These are phyloP conservation scores for Zosterops pallidus DNA, from an alignment of 2,113 vertebrate genomes.

Conservation along the genomic window DNA sequence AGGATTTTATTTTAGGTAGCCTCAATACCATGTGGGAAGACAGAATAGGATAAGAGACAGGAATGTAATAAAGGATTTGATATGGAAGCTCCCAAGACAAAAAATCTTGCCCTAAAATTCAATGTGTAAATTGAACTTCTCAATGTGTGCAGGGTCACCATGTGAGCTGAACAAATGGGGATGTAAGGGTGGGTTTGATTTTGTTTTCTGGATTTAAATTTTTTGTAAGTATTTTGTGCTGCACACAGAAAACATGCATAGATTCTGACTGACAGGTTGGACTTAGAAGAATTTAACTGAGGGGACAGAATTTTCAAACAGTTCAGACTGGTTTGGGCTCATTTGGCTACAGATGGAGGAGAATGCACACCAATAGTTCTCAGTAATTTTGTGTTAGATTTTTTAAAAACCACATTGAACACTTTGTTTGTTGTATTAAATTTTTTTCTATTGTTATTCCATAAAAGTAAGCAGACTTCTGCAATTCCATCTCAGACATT, in stretches of 20 bases:
- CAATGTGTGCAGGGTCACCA: background rate
- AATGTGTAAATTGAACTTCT: background rate
- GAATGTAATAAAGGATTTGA: background rate
- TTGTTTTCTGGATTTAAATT: background rate
- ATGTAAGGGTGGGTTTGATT: background rate
- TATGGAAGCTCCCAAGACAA: background rate
- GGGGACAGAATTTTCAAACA: background rate
- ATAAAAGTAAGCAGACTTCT: background rate
- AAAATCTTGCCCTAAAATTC: background rate
- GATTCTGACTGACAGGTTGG: background rate
- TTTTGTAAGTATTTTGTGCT: background rate
- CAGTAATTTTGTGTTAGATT: background rate
- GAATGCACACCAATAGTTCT: background rate
- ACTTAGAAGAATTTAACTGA: background rate
- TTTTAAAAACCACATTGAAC: background rate
- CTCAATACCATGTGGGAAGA: background rate
- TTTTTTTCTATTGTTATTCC: background rate
- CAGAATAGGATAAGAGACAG: background rate
- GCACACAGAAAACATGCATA: background rate
- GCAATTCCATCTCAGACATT: background rate
- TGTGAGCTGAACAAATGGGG: accelerated
- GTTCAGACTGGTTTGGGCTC: background rate
- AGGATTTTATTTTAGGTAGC: background rate
- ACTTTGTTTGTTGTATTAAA: background rate
- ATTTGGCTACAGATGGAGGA: background rate